These are phyloP conservation scores for Parelbella ahira DNA, from an alignment of 2,888 invertebrate genomes.

Conservation along the genomic window DNA sequence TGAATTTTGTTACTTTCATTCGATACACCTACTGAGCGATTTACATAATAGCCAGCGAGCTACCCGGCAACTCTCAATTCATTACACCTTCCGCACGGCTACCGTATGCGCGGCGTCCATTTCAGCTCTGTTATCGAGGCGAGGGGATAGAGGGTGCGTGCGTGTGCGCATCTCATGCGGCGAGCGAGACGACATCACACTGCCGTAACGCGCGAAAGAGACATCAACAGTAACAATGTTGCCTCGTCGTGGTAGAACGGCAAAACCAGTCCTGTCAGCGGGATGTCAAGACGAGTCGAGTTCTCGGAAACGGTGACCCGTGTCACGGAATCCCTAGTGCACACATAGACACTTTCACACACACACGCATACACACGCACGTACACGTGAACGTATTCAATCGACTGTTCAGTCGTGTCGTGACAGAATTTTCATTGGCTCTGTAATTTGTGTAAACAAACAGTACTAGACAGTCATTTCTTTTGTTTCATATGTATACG, in stretches of 20 bases:
- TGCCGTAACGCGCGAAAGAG: conserved; percentile 45
- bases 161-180: conserved; percentile 72
- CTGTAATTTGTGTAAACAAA: conserved; percentile 36
- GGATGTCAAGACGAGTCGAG: conserved; percentile 76
- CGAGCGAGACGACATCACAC: conserved; percentile 41
- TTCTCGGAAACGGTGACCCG: conserved; percentile 79
- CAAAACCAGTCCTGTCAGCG: conserved; percentile 80
- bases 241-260: conserved; percentile 62
- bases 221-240: conserved; percentile 60
- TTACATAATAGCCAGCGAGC: conserved; percentile 26
- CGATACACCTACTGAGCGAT: conserved; percentile 26
- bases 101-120: conserved; percentile 67
- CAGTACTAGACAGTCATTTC: conserved; percentile 15
- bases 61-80: conserved; percentile 50
- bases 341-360: conserved; percentile 47
- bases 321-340: conserved; percentile 78
- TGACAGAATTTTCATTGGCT: conserved; percentile 49
- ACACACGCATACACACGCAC: conserved; percentile 21
- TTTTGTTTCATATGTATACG: conserved; percentile 11
- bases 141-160: conserved; percentile 68
- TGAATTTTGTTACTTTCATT: conserved; percentile 15
- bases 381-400: conserved; percentile 3
- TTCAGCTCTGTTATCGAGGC: conserved; percentile 70
- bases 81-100: conserved; percentile 64
- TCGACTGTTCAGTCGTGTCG: conserved; percentile 23